Evolutionary conservation across 2,113 vertebrate species (phyloP), one percentile per base, ranked within the genome.

Genomic region (Corydoras sp.): DNA sequence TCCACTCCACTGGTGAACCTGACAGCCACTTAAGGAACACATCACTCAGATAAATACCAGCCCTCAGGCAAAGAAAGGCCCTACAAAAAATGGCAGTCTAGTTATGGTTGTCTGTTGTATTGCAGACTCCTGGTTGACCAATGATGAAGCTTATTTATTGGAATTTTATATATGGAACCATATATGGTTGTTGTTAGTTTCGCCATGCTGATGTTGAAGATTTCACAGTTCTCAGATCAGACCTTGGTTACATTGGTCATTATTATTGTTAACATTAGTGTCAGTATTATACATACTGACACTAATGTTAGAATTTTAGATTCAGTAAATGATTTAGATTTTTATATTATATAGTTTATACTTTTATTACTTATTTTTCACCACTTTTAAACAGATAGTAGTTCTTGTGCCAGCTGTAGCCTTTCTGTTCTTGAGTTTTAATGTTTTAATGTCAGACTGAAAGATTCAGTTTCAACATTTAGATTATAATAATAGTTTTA

Each of bases 1-100:
- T 83, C 82, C 83, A 78, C 83, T 84, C 81, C 84, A 83, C 86
- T 83, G 83, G 82, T 82, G 71, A 83, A 83, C 81, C 86, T 89
- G 88, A 89, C 86, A 88, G 86, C 82, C 85, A 89, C 83, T 89
- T 88, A 88, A 83, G 85, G 82, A 81, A 70, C 80, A 83, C 86
- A 85, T 90, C 87, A 87, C 84, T 87, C 81, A 69, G 77, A 86
- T 72, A 74, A 87, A 81, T 81, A 79, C 67, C 67, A 79, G 80
- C 85, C 85, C 79, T 63, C 60, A 76, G 81, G 84, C 75, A 71
- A 70, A 82, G 79, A 12, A 43, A 43, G 55, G 29, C 31, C 15
- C 58, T 31, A 72, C 53, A 60, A 29, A 53, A 66, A 67, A 67
- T 53, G 30, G 63, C n/a, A 73, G 71, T 54, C n/a, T 63, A 60